A percentile compares a stretch with the other conserved stretches of the same genome.
These are phyloP conservation scores for Acronicta psi DNA, from an alignment of 2,888 invertebrate genomes.

Conservation along the genomic window DNA sequence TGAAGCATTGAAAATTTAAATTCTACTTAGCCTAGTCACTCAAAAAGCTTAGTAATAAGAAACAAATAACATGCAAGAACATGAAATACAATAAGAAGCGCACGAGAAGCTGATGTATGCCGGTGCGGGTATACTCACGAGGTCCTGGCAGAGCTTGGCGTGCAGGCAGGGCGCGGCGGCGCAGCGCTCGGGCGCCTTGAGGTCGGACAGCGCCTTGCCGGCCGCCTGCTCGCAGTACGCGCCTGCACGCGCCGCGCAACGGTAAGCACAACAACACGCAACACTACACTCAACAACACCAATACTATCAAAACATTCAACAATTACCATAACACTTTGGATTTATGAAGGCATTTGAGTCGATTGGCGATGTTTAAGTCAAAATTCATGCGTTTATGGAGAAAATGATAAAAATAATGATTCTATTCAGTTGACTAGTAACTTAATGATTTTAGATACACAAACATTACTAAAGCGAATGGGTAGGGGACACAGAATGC, in stretches of 20 bases:
- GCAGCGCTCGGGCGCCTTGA: conserved; percentile 81
- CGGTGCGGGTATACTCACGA: conserved; percentile 83
- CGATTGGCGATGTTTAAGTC: not conserved
- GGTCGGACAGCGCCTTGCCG: conserved; percentile 80
- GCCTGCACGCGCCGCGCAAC: conserved; percentile 75
- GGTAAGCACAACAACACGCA: conserved; percentile 28
- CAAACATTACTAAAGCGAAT: conserved; percentile 16
- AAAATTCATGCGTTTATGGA: conserved; percentile 26
- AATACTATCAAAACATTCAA: not conserved
- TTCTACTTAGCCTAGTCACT: conserved; percentile 13
- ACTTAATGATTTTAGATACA: conserved; percentile 13
- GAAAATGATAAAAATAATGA: conserved; percentile 21
- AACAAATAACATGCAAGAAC: conserved; percentile 22
- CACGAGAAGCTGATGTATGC: not conserved
- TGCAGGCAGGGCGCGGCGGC: conserved; percentile 89
- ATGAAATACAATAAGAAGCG: not conserved
- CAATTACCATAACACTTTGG: no score
- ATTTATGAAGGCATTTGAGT: not conserved
- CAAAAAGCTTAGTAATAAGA: not conserved
- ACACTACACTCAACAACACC: conserved; percentile 13
- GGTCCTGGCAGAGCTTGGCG: conserved; percentile 90
- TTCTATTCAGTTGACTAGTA: conserved; percentile 15
- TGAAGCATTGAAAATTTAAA: not conserved
- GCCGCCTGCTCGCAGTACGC: conserved; percentile 87
- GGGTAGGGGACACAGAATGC: conserved; percentile 11